These are phyloP conservation scores for Tautogolabrus adspersus DNA, from an alignment of 2,113 vertebrate species.

Conservation along the genomic window DNA sequence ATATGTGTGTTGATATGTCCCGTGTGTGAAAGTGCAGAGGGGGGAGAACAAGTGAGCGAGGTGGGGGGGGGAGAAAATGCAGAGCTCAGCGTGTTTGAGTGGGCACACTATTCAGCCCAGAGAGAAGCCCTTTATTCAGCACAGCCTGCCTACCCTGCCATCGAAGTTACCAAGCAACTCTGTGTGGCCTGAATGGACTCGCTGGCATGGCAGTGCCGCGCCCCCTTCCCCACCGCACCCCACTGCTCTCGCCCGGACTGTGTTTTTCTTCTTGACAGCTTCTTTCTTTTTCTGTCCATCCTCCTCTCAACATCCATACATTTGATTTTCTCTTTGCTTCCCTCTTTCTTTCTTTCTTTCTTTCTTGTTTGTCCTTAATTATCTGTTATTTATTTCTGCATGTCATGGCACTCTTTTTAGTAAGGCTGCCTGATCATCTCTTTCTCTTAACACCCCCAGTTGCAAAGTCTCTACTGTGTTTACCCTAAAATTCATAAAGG, in stretches of 20 bases:
- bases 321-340: slow-evolving; percentile 5
- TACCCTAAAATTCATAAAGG: not conserved
- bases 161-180: slow-evolving; percentile 81
- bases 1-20: slow-evolving; percentile 42
- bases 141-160: slow-evolving; percentile 67
- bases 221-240: no score
- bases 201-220: slow-evolving; percentile 55
- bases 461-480: slow-evolving; percentile 3
- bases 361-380: not conserved
- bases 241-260: slow-evolving; percentile 8
- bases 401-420: not conserved
- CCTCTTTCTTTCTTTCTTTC: not conserved
- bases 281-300: slow-evolving; percentile 63
- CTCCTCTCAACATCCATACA: slow-evolving; percentile 31
- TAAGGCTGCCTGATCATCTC: not conserved
- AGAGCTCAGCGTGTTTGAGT: slow-evolving; percentile 79
- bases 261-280: slow-evolving; percentile 72
- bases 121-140: slow-evolving; percentile 80
- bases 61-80: slow-evolving; percentile 57
- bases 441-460: not conserved
- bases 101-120: slow-evolving; percentile 78
- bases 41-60: slow-evolving; percentile 9
- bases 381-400: not conserved
- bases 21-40: not conserved
- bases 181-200: slow-evolving; percentile 67